Conservation (phyloP, 1,140 invertebrate species). For the Saccostrea cuccullata region DNA sequence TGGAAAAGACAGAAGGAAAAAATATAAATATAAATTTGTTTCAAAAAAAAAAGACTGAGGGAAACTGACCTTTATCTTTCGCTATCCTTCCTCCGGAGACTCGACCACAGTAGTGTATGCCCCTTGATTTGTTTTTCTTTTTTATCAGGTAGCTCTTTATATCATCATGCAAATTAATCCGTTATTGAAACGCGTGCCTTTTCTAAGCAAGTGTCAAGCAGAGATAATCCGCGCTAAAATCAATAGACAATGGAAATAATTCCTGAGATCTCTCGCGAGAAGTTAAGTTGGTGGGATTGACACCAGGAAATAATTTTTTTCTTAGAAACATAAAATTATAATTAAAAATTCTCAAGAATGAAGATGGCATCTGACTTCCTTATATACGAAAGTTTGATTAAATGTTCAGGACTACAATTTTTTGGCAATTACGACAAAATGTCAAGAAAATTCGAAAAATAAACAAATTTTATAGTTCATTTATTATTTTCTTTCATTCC, state of each 20-base stretch:
- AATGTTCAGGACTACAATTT: neutral
- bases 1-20: too few relatives aligned
- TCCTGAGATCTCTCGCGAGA: neutral
- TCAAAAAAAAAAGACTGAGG: neutral
- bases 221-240: conserved; percentile 49
- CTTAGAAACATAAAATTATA: neutral
- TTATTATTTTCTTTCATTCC: conserved; percentile 25
- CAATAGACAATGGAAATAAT: conserved; percentile 39
- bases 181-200: conserved; percentile 47
- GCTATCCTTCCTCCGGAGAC: neutral
- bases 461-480: conserved; percentile 32
- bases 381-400: neutral
- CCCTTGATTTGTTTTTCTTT: conserved; percentile 17
- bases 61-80: neutral
- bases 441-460: conserved; percentile 28
- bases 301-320: neutral
- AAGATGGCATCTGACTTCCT: neutral
- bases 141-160: conserved; percentile 38
- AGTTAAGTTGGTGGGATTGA: neutral
- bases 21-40: neutral
- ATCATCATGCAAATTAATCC: conserved; percentile 45
- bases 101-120: neutral
- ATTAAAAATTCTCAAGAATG: neutral
- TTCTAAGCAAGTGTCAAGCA: conserved; percentile 47
- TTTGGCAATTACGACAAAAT: conserved; percentile 16